Evolutionary conservation across 2,888 invertebrate species (phyloP).

Genomic region (Drosophila kokeensis): DNA sequence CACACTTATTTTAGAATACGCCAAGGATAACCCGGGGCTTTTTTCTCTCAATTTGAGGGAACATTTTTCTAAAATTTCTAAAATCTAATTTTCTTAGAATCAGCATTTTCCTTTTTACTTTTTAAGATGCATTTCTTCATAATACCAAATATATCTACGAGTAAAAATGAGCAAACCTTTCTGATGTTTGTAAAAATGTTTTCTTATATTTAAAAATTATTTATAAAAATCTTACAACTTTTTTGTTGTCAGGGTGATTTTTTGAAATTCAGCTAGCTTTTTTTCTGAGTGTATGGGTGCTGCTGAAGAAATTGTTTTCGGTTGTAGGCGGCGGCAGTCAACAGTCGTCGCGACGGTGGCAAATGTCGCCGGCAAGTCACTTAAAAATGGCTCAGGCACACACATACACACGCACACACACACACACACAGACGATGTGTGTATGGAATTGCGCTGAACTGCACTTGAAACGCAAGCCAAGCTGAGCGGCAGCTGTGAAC

Average conservation of each 20-base stretch:
- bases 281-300: background rate
- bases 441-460: slow-evolving; percentile 57
- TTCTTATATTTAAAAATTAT: background rate
- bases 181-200: background rate
- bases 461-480: slow-evolving; percentile 72
- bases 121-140: too few relatives aligned
- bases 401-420: slow-evolving; percentile 13
- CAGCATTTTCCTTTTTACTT: too few relatives aligned
- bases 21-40: background rate
- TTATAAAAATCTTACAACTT: too few relatives aligned
- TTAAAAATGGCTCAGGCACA: slow-evolving; percentile 67
- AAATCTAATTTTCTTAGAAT: too few relatives aligned
- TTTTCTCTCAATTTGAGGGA: too few relatives aligned
- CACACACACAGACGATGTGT: slow-evolving; percentile 25
- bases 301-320: background rate
- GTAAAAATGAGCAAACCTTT: too few relatives aligned
- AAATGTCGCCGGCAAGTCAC: slow-evolving; percentile 75
- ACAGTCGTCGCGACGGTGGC: slow-evolving; percentile 51
- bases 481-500: slow-evolving; percentile 40
- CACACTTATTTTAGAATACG: background rate
- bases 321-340: slow-evolving; percentile 31
- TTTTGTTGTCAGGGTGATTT: too few relatives aligned
- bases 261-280: background rate
- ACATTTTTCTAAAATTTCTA: too few relatives aligned
- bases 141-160: too few relatives aligned